These are phyloP conservation scores for Portunus trituberculatus DNA, from an alignment of 1,140 invertebrate genomes.

Conservation along the genomic window DNA sequence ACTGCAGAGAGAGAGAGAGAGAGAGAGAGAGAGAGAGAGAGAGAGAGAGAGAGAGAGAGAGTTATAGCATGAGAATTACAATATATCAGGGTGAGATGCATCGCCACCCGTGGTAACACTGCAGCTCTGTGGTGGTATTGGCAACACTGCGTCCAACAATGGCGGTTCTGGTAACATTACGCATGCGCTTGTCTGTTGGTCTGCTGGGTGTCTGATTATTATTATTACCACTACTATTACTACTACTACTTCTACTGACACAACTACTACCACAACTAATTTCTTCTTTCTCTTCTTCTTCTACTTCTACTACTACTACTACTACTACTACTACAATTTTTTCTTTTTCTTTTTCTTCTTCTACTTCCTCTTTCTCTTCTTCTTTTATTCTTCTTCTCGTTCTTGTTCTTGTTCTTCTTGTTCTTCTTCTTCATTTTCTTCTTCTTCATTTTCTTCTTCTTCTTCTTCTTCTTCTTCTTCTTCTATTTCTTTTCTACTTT, in stretches of 20 bases:
- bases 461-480: neutral
- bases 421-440: neutral
- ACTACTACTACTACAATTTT: neutral
- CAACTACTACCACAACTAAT: too few relatives aligned
- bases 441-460: neutral
- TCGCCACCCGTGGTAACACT: too few relatives aligned
- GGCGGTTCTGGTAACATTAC: neutral
- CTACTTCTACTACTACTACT: neutral
- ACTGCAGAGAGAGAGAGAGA: too few relatives aligned
- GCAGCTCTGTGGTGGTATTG: neutral
- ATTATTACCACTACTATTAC: neutral
- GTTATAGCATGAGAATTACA: too few relatives aligned
- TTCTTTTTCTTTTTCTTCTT: too few relatives aligned
- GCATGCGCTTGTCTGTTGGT: neutral
- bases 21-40: too few relatives aligned
- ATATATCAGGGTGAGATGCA: too few relatives aligned
- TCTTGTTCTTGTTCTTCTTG: neutral
- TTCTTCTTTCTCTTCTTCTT: neutral
- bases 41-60: too few relatives aligned
- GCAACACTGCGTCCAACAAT: neutral
- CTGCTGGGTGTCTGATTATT: neutral
- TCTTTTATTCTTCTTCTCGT: neutral
- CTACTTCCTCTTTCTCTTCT: too few relatives aligned
- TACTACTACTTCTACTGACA: too few relatives aligned
- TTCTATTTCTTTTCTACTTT: neutral